Percentiles rank a stretch among this genome's conserved stretches.
Evolutionary conservation across 2,113 vertebrate species (phyloP).

Genomic region (Dromiciops gliroides): DNA sequence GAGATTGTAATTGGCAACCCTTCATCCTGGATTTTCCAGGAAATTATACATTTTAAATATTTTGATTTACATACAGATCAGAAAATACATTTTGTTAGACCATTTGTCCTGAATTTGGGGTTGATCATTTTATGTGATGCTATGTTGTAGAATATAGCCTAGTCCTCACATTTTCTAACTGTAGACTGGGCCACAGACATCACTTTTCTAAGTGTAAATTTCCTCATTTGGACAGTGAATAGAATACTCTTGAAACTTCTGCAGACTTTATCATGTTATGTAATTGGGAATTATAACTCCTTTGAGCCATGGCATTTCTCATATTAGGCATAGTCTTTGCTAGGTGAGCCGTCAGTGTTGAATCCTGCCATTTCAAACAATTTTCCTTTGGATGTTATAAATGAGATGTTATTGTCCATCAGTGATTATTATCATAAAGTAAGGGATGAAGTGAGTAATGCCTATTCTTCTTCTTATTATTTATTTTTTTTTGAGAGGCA

Average conservation of each 20-base stretch:
- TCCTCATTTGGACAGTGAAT: background rate
- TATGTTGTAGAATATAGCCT: background rate
- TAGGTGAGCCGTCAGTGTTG: background rate
- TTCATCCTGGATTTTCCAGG: background rate
- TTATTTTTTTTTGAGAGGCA: slow-evolving; percentile 47
- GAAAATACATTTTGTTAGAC: background rate
- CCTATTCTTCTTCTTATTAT: slow-evolving; percentile 30
- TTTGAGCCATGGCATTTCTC: background rate
- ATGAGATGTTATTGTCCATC: slow-evolving; percentile 8
- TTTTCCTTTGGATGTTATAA: slow-evolving; percentile 42
- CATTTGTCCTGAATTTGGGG: background rate
- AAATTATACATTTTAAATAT: background rate
- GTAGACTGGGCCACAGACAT: background rate
- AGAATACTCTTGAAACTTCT: background rate
- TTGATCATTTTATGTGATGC: background rate
- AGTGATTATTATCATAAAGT: slow-evolving; percentile 8
- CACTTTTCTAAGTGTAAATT: background rate
- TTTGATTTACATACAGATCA: background rate
- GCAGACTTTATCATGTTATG: background rate
- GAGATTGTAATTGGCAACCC: background rate
- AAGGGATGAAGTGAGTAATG: slow-evolving; percentile 16
- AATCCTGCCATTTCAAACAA: background rate
- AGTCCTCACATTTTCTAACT: background rate
- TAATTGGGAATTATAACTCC: background rate
- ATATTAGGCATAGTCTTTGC: background rate